These are phyloP conservation scores for Gastrophryne carolinensis DNA, from an alignment of 2,797 vertebrate species.

Conservation along the genomic window DNA sequence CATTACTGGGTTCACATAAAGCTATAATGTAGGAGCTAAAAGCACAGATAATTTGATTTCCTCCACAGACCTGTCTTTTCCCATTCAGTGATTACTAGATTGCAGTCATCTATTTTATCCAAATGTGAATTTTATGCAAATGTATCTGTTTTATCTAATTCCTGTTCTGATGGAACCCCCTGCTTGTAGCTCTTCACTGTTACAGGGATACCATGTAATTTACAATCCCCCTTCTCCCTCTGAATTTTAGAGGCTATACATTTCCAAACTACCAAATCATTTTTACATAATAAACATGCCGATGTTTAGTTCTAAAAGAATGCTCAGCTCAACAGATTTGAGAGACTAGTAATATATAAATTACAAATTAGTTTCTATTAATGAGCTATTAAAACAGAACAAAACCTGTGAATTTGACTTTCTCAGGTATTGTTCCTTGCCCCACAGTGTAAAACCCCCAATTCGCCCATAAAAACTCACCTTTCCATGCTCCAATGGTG, in stretches of 20 bases:
- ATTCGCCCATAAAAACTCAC: too few species aligned
- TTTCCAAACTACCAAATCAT: not conserved
- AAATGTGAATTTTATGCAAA: constrained; percentile 4
- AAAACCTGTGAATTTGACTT: too few species aligned
- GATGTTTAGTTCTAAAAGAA: not conserved
- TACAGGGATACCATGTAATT: not conserved
- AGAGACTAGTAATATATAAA: not conserved
- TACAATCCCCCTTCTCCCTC: not conserved
- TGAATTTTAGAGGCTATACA: not conserved
- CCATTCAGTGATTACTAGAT: not conserved
- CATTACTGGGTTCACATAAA: not conserved
- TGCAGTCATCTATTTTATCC: not conserved
- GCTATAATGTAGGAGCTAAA: not conserved
- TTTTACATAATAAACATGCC: not conserved
- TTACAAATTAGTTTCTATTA: not conserved
- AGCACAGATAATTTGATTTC: not conserved
- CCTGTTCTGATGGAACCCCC: not conserved
- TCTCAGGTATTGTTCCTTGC: too few species aligned
- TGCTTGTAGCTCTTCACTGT: not conserved
- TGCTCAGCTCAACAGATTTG: not conserved
- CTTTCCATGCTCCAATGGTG: too few species aligned
- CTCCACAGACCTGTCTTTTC: not conserved
- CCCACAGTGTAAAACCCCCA: too few species aligned
- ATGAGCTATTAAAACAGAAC: too few species aligned
- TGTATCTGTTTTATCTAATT: constrained; percentile 1